Conservation (phyloP, 2,888 invertebrate genomes). For the Gymnosoma rotundatum region DNA sequence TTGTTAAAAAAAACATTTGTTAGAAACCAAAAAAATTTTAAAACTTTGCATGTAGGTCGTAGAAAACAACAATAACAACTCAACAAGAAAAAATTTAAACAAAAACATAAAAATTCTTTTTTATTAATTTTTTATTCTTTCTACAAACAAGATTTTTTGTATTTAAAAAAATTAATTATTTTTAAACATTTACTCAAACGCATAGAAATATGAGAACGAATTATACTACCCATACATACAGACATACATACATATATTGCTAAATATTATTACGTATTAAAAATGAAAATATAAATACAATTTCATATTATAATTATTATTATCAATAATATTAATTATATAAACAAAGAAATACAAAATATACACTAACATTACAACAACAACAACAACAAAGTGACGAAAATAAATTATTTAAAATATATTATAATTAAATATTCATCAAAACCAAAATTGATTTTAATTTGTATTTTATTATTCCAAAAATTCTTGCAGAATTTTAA, state of each 20-base stretch:
- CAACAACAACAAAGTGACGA: constrained; percentile 38
- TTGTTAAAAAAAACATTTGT: constrained; percentile 21
- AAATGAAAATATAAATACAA: constrained; percentile 2
- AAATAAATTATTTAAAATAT: constrained; percentile 59
- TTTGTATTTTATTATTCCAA: background rate
- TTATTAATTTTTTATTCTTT: no score
- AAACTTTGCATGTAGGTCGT: constrained; percentile 56
- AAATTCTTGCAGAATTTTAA: no score
- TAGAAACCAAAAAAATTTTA: constrained; percentile 37
- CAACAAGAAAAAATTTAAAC: background rate
- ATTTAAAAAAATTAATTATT: constrained; percentile 9
- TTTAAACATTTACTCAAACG: constrained; percentile 14
- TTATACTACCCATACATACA: background rate
- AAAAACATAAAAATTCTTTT: background rate
- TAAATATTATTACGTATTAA: constrained; percentile 42
- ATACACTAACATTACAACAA: constrained; percentile 51
- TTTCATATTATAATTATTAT: constrained; percentile 31
- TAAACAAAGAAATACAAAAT: constrained; percentile 18
- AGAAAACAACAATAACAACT: no score
- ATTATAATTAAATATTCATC: constrained; percentile 58
- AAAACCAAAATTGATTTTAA: constrained; percentile 53
- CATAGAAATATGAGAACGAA: background rate
- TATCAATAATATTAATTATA: constrained; percentile 65
- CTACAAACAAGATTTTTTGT: background rate
- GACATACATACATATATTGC: constrained; percentile 31